These are phyloP conservation scores for Scelioninae gen. 2 DNA, from an alignment of 2,888 invertebrate genomes.

Conservation along the genomic window DNA sequence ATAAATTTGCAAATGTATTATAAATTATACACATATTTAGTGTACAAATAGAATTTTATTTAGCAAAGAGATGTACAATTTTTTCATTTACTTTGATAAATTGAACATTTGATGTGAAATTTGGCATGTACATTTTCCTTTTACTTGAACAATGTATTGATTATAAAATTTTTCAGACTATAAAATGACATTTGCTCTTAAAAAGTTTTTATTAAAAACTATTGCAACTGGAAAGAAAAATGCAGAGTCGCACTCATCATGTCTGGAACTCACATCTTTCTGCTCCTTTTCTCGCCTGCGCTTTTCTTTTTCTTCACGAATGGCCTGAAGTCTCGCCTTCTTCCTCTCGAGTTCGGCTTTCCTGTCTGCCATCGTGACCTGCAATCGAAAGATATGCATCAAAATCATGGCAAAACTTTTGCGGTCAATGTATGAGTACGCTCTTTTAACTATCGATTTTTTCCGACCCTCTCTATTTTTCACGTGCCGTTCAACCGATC, in stretches of 20 bases:
- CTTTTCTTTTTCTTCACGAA: constrained; percentile 92
- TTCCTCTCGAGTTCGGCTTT: constrained; percentile 95
- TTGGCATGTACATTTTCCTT: no score
- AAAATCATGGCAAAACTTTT: constrained; percentile 1
- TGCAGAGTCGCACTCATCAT: not conserved
- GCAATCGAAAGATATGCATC: constrained; percentile 7
- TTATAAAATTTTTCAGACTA: no score
- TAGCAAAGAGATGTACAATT: no score
- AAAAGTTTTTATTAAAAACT: not conserved
- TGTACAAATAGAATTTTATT: no score
- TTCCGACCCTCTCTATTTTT: not conserved
- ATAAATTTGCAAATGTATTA: no score
- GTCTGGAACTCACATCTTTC: constrained; percentile 84
- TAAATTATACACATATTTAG: no score
- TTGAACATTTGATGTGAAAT: no score
- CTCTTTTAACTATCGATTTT: constrained; percentile 44
- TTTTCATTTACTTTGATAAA: no score
- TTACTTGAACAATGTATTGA: no score
- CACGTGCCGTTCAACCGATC: not conserved
- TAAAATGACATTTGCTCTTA: not conserved
- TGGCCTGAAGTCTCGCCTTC: constrained; percentile 92
- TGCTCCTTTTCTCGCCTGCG: constrained; percentile 90
- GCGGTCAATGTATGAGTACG: not conserved
- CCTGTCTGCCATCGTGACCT: constrained; percentile 85
- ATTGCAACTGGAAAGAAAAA: not conserved